Conservation (phyloP, 2,888 invertebrate species). For the Lacanobia oleracea region DNA sequence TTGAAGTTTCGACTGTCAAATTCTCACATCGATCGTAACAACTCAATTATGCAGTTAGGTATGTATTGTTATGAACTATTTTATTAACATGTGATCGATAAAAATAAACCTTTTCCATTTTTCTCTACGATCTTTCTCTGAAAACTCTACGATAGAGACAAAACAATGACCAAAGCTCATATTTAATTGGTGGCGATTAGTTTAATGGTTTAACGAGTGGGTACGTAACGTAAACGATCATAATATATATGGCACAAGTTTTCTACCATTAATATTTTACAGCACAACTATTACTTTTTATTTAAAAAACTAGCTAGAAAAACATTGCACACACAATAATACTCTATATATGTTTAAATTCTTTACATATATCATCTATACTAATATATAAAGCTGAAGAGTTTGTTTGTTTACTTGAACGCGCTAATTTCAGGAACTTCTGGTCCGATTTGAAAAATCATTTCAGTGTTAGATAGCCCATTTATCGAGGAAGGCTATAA, state of each 20-base stretch:
- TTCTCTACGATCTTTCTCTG: background rate
- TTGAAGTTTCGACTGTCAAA: background rate
- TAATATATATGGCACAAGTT: too few relatives aligned
- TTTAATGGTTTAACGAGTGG: background rate
- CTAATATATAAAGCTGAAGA: too few relatives aligned
- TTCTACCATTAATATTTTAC: background rate
- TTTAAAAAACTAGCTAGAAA: background rate
- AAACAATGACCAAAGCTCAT: background rate
- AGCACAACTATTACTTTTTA: background rate
- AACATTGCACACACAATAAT: background rate
- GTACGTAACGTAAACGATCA: too few relatives aligned
- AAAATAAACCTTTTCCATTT: background rate
- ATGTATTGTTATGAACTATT: background rate
- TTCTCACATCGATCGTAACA: too few relatives aligned
- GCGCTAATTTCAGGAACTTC: too few relatives aligned
- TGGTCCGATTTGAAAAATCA: too few relatives aligned
- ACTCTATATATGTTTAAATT: background rate
- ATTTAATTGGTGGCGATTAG: slow-evolving; percentile 11
- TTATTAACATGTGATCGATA: background rate
- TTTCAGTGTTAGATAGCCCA: too few relatives aligned
- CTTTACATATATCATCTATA: background rate
- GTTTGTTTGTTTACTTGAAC: too few relatives aligned
- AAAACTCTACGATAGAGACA: background rate
- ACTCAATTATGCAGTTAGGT: too few relatives aligned
- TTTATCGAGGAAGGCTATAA: too few relatives aligned